Base-by-base conservation (phyloP, 2,797 vertebrate species). In the Megalops cyprinoides region DNA sequence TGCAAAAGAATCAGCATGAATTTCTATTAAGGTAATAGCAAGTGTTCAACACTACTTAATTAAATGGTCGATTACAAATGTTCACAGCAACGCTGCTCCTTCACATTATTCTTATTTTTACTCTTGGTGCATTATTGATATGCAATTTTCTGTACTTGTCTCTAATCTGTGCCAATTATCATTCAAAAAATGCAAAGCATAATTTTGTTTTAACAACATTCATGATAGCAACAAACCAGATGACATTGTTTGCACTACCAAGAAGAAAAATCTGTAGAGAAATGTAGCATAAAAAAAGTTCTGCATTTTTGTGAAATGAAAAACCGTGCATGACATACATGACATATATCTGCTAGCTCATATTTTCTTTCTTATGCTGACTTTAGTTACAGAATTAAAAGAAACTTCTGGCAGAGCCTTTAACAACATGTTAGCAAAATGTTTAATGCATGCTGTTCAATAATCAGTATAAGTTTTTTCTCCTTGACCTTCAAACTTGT, bases 171-270 rank as follows among this genome's bases (percentile, higher is more conserved):
- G 15, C 4, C 7, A 20, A 42, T 39, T 69, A 69, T 34, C 15
- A 69, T 69, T 69, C 14, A 69, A 69, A 39, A 69, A 7, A 42
- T 69, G 65, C 37, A 69, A 39, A 69, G 1, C 3, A 9, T 69
- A 25, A 69, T 69, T 31, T 34, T 65, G 60, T 69, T 69, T 39
- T 69, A 6, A 69, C 60, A 65, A 34, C 60, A 65, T 15, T 65
- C 7, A 12, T 65, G 60, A 65, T 65, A 34, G 28, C 60, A 65
- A 12, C 34, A 65, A 65, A 65, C 28, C 34, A 14, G n/a, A n/a
- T n/a, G n/a, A n/a, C n/a, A n/a, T n/a, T n/a, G n/a, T n/a, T n/a
- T n/a, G n/a, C n/a, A n/a, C n/a, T n/a, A n/a, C n/a, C n/a, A n/a
- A n/a, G n/a, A n/a, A n/a, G n/a, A n/a, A n/a, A n/a, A n/a, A n/a